Conservation (phyloP, 2,113 vertebrate genomes). For the Sorex fumeus region DNA sequence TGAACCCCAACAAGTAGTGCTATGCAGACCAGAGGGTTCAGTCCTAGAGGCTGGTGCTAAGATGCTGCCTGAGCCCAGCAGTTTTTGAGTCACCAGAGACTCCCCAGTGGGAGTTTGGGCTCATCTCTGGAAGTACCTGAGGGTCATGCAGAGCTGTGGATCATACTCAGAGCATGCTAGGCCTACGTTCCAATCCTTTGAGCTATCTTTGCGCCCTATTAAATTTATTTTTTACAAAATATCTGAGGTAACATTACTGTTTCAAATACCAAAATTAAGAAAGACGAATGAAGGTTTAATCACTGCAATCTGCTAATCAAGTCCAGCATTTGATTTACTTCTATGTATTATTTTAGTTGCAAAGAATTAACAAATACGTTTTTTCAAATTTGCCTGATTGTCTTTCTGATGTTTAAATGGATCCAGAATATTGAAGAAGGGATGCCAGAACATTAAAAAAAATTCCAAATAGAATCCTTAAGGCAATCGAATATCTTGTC, state of each 20-base stretch:
- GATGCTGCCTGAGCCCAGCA: too few relatives aligned
- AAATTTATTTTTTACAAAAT: constrained; percentile 1
- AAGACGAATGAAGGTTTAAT: background rate
- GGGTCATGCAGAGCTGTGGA: too few relatives aligned
- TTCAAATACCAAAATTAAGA: constrained; percentile 34
- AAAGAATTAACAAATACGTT: constrained; percentile 20
- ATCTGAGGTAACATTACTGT: background rate
- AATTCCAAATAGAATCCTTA: constrained; percentile 28
- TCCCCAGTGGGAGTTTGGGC: too few relatives aligned
- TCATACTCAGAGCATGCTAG: too few relatives aligned
- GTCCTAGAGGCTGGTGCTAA: too few relatives aligned
- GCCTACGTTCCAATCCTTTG: too few relatives aligned
- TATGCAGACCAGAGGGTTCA: too few relatives aligned
- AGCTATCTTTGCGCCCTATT: background rate
- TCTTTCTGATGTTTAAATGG: constrained; percentile 10
- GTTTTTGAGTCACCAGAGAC: too few relatives aligned
- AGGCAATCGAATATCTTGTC: constrained; percentile 12
- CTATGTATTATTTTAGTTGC: constrained; percentile 8
- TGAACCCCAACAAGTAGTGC: too few relatives aligned
- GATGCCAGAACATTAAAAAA: constrained; percentile 35
- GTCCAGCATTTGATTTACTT: constrained; percentile 31
- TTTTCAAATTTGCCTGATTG: background rate
- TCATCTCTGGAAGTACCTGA: too few relatives aligned
- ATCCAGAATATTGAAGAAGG: constrained; percentile 24
- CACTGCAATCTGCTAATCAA: background rate